Percentiles rank a stretch among this genome's conserved stretches.
phyloP scores from a whole-genome alignment of 2,888 invertebrate species.

The Heliconius cydno region DNA sequence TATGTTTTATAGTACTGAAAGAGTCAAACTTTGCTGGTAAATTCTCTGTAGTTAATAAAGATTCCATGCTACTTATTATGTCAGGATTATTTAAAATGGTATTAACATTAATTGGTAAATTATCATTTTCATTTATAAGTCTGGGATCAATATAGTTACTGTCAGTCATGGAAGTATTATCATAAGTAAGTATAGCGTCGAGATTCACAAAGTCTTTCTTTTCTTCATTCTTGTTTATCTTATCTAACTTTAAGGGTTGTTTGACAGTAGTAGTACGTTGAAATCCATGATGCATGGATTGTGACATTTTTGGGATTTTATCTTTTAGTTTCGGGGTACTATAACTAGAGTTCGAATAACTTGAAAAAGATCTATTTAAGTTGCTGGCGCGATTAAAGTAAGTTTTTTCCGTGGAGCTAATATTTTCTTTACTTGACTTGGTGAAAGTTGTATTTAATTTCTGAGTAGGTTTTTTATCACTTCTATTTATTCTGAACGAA shows the following conservation, averaged over 20 bases:
- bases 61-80: conserved; percentile 81
- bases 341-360: conserved; percentile 73
- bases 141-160: conserved; percentile 83
- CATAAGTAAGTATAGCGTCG: conserved; percentile 70
- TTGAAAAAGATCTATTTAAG: conserved; percentile 76
- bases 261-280: conserved; percentile 72
- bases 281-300: conserved; percentile 79
- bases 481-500: conserved; percentile 76
- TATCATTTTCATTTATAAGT: conserved; percentile 88
- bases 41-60: conserved; percentile 78
- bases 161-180: conserved; percentile 78
- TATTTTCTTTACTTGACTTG: conserved; percentile 79
- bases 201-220: conserved; percentile 79
- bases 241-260: conserved; percentile 76
- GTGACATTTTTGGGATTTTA: conserved; percentile 78
- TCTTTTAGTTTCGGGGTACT: conserved; percentile 78
- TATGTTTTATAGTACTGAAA: conserved; percentile 62
- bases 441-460: conserved; percentile 78
- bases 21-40: conserved; percentile 79
- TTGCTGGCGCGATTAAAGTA: conserved; percentile 72
- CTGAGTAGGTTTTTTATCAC: conserved; percentile 74
- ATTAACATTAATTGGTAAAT: conserved; percentile 84
- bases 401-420: conserved; percentile 68
- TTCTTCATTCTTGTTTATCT: conserved; percentile 71
- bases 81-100: conserved; percentile 80